Conservation (phyloP, 1,140 invertebrate genomes). For the Eueides isabella region DNA sequence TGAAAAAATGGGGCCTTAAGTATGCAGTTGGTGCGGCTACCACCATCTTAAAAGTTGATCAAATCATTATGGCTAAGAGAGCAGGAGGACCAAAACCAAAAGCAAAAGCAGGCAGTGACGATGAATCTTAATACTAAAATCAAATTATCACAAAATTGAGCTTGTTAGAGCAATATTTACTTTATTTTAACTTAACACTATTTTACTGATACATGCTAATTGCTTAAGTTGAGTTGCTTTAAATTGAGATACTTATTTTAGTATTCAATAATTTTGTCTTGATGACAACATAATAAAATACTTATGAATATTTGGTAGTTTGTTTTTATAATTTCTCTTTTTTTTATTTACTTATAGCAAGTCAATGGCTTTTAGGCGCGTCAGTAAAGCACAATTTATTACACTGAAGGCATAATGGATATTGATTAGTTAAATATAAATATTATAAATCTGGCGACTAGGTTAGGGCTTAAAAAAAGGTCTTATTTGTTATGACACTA, state of each 20-base stretch:
- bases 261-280: slow-evolving; percentile 22
- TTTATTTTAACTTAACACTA: slow-evolving; percentile 32
- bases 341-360: too few species aligned
- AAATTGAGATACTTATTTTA: slow-evolving; percentile 32
- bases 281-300: slow-evolving; percentile 8
- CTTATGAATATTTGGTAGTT: not conserved
- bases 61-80: slow-evolving; percentile 99
- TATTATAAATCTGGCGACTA: too few species aligned
- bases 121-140: slow-evolving; percentile 81
- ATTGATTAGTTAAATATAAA: too few species aligned
- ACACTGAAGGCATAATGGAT: too few species aligned
- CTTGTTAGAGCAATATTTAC: slow-evolving; percentile 27
- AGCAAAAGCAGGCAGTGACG: slow-evolving; percentile 86
- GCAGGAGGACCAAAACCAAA: slow-evolving; percentile 96
- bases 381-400: too few species aligned
- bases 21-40: slow-evolving; percentile 96
- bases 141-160: slow-evolving; percentile 23
- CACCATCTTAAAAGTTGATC: slow-evolving; percentile 98
- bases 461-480: too few species aligned
- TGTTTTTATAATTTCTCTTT: not conserved
- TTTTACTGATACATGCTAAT: slow-evolving; percentile 19
- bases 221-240: slow-evolving; percentile 20
- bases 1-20: slow-evolving; percentile 97
- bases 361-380: too few species aligned
- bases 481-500: too few species aligned